Percentiles rank a stretch among this genome's conserved stretches.
These are phyloP conservation scores for Barnardius zonarius DNA, from an alignment of 2,113 vertebrate genomes.

Conservation along the genomic window DNA sequence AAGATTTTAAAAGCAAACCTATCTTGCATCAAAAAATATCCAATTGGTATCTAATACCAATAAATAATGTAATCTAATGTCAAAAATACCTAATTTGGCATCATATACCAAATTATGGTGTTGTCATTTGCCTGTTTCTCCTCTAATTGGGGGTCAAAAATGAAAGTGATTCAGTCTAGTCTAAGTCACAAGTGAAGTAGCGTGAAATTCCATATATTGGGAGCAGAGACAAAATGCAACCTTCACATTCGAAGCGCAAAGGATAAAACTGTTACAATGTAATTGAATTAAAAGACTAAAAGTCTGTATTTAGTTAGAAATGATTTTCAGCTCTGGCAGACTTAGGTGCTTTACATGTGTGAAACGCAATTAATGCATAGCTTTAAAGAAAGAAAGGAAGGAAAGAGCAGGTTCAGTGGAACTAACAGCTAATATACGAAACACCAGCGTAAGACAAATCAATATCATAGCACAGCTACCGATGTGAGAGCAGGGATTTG, in stretches of 20 bases:
- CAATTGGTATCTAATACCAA: neutral
- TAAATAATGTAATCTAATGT: neutral
- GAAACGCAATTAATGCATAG: neutral
- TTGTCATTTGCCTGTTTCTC: neutral
- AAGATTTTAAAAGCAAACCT: neutral
- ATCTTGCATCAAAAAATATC: neutral
- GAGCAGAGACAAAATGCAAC: neutral
- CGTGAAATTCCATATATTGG: neutral
- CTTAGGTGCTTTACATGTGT: neutral
- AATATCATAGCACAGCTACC: neutral
- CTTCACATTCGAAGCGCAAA: neutral
- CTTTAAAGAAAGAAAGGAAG: neutral
- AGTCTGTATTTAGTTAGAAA: neutral
- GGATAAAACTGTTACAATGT: neutral
- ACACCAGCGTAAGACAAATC: neutral
- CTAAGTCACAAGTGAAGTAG: neutral
- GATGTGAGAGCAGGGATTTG: neutral
- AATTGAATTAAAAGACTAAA: neutral
- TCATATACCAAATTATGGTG: neutral
- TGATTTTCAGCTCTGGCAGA: neutral
- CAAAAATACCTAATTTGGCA: neutral
- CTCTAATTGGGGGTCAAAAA: neutral
- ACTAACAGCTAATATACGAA: neutral
- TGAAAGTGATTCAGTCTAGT: neutral
- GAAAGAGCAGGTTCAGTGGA: neutral